Base-by-base conservation (phyloP, 2,113 vertebrate genomes). In the Odontesthes bonariensis region DNA sequence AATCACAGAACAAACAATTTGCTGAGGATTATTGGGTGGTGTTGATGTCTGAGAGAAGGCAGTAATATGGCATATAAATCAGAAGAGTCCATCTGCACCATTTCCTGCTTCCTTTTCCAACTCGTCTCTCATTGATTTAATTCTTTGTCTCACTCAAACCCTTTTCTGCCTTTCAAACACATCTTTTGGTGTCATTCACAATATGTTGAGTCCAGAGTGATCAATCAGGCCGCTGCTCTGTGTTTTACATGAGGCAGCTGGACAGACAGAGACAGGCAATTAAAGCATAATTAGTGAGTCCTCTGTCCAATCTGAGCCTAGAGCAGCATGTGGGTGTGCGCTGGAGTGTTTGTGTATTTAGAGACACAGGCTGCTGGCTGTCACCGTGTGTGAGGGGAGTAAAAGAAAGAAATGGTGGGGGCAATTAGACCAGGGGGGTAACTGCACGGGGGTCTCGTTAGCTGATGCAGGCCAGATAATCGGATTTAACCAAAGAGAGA, bases 221-320 rank as follows among this genome's bases (percentile, higher is more conserved):
- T 90, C 91, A 90, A 84, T 90, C 79, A 60, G 47, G 56, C 77
- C 49, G 56, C 75, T 23, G 51, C 73, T 83, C 84, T 83, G 75
- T 84, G 67, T 84, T 89, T 81, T 75, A 83, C 77, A 61, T 23
- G 67, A 75, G 91, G 89, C 93, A 94, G 93, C 92, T 95, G 92
- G 86, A 81, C 85, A 79, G 86, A 77, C 84, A 91, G 86, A 92
- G 80, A 85, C 64, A 49, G 87, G 87, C 89, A 92, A 93, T 94
- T 94, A 92, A 79, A 84, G 69, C 75, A 83, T 92, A 92, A 94
- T 94, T 92, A 93, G 77, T 79, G 82, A 88, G 87, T 83, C 70
- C 82, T 87, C 77, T 78, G 63, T 82, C 86, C 89, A 86, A 77
- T 86, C 75, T 73, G 71, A 84, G 82, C 85, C 83, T 22, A 65